A percentile compares a stretch with the other conserved stretches of the same genome.
phyloP scores from a whole-genome alignment of 1,140 invertebrate species.

The Holcopasites calliopsidis region DNA sequence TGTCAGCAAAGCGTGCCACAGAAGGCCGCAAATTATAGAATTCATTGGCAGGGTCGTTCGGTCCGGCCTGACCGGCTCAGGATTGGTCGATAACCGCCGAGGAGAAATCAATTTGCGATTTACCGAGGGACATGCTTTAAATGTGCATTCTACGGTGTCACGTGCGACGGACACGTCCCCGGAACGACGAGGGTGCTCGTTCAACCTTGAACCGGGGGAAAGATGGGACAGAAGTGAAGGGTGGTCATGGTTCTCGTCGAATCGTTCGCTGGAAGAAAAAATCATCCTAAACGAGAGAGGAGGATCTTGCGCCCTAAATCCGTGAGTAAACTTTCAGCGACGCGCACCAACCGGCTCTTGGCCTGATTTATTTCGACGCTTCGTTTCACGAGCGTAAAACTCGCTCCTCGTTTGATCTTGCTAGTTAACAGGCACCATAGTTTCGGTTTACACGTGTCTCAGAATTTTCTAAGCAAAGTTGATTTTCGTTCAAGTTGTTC shows the following conservation, averaged over 20 bases:
- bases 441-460: background rate
- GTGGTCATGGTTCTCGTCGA: constrained; percentile 34
- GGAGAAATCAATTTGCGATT: too few relatives aligned
- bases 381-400: background rate
- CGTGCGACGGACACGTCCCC: too few relatives aligned
- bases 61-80: too few relatives aligned
- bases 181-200: constrained; percentile 3
- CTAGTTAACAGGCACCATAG: background rate
- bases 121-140: constrained; percentile 13
- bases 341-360: constrained; percentile 18
- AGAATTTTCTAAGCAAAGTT: background rate
- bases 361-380: constrained; percentile 26
- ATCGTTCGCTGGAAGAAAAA: constrained; percentile 31
- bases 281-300: background rate
- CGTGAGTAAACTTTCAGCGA: constrained; percentile 12
- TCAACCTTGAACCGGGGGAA: constrained; percentile 29
- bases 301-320: background rate
- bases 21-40: too few relatives aligned
- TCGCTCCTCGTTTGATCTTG: constrained; percentile 8
- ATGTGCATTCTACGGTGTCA: too few relatives aligned
- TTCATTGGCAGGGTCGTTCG: too few relatives aligned
- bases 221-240: constrained; percentile 6
- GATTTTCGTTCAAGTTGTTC: background rate
- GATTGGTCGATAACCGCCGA: too few relatives aligned
- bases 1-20: too few relatives aligned